Evolutionary conservation across 2,888 invertebrate species (phyloP).

Genomic region (Merodon equestris): DNA sequence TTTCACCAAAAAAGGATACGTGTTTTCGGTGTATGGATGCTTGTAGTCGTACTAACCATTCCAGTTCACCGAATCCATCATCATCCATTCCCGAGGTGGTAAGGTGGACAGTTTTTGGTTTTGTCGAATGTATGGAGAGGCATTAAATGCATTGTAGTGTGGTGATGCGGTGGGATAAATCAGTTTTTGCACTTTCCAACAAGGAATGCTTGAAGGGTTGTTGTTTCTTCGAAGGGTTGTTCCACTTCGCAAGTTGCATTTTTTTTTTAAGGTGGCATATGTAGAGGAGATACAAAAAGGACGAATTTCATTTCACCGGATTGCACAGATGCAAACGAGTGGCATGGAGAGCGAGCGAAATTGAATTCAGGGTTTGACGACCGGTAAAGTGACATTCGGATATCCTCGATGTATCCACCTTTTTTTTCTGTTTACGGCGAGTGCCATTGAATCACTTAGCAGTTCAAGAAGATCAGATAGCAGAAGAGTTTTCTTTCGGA

Average conservation of each 20-base stretch:
- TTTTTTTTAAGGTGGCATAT: conserved; percentile 4
- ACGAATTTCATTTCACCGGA: conserved; percentile 46
- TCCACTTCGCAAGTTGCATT: conserved; percentile 12
- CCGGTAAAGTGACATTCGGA: conserved; percentile 61
- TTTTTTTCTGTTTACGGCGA: conserved; percentile 8
- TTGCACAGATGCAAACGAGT: not conserved
- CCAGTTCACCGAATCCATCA: conserved; percentile 49
- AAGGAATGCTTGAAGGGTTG: conserved; percentile 17
- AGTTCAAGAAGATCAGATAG: no score
- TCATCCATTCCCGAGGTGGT: conserved; percentile 8
- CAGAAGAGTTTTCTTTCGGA: no score
- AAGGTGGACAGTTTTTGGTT: conserved; percentile 20
- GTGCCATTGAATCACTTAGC: no score
- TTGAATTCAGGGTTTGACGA: conserved; percentile 60
- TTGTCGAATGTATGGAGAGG: not conserved
- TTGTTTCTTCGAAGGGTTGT: conserved; percentile 33
- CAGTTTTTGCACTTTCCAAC: conserved; percentile 59
- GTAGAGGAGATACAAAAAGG: conserved; percentile 19
- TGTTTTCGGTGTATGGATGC: not conserved
- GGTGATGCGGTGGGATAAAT: conserved; percentile 60
- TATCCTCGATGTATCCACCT: conserved; percentile 42
- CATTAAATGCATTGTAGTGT: conserved; percentile 53
- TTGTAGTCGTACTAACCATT: conserved; percentile 40
- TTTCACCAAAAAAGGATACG: conserved; percentile 34
- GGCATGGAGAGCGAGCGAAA: conserved; percentile 37